Base-by-base conservation (phyloP, 2,113 vertebrate species). In the Bucco capensis region DNA sequence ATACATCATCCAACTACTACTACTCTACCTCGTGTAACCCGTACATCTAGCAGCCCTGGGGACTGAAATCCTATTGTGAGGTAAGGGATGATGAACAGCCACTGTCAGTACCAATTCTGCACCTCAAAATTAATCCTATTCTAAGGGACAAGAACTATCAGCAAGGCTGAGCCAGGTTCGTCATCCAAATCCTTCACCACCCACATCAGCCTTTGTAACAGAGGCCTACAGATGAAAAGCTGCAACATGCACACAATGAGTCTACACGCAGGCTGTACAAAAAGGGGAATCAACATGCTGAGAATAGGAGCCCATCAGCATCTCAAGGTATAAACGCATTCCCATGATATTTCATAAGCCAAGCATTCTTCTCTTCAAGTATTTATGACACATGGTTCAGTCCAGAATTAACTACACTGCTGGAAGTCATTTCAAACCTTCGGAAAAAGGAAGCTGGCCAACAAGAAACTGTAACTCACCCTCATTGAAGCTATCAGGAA, bases 401-500 rank as follows among this genome's bases (percentile, higher is more conserved):
- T 37, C 53, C 82, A 74, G 14, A 87, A 89, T 18, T n/a, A 75
- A 69, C 22, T 21, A 8, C 1, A 5, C 24, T 28, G 25, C 19
- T 67, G 22, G 44, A 56, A 73, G 69, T 28, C 8, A 35, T 8
- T 83, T 33, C 38, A 83, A 72, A 5, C 62, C 47, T 42, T 4
- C 67, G 47, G 31, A 88, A 61, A 81, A 87, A 33, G 25, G 25
- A 73, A 77, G 8, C 13, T 14, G 10, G 22, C 51, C 31, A 19
- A 57, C 12, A 19, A 69, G 22, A 30, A 70, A 31, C 17, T 9
- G 30, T 6, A n/a, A 61, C 86, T 96, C 98, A 99, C 99, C 99
- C 98, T 99, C 99, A 44, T 98, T 99, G 95, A 99, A 99, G 96
- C 99, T 99, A 97, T 99, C 99, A 3, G 99, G 99, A 90, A 99